Conservation (phyloP, 2,888 invertebrate genomes). For the Lithophane semibrunnea region DNA sequence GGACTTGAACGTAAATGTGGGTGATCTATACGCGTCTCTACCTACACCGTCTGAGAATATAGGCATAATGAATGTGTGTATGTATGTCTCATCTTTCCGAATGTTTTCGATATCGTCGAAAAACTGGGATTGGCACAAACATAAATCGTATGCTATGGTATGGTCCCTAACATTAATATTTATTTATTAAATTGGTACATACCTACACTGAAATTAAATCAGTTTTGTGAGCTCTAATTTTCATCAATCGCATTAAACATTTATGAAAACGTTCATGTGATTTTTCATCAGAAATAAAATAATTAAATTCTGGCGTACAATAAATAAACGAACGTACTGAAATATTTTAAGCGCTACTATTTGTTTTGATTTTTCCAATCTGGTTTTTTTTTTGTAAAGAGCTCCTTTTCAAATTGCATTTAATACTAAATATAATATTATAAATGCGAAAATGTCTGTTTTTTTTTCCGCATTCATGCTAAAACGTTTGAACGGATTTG, state of each 20-base stretch:
- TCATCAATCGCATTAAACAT: constrained; percentile 36
- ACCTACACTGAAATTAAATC: constrained; percentile 9
- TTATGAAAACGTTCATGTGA: constrained; percentile 38
- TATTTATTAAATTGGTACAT: not conserved
- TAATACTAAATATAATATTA: not conserved
- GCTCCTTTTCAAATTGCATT: not conserved
- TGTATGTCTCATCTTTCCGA: not conserved
- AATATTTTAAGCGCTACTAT: constrained; percentile 15
- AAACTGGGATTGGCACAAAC: not conserved
- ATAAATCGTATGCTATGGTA: not conserved
- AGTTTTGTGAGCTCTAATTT: constrained; percentile 24
- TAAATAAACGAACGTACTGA: constrained; percentile 20
- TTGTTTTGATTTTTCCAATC: constrained; percentile 10
- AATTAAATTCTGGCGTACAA: constrained; percentile 13
- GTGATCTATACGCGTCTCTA: not conserved
- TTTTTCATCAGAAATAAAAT: constrained; percentile 27
- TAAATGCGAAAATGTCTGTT: too few species aligned
- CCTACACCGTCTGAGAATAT: not conserved
- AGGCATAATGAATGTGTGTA: not conserved
- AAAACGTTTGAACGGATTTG: too few species aligned
- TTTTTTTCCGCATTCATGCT: too few species aligned
- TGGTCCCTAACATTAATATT: constrained; percentile 9
- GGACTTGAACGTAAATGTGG: not conserved
- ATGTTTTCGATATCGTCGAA: not conserved
- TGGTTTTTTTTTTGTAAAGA: not conserved